Conservation (phyloP, 2,113 vertebrate species). For the Anthoscopus minutus region DNA sequence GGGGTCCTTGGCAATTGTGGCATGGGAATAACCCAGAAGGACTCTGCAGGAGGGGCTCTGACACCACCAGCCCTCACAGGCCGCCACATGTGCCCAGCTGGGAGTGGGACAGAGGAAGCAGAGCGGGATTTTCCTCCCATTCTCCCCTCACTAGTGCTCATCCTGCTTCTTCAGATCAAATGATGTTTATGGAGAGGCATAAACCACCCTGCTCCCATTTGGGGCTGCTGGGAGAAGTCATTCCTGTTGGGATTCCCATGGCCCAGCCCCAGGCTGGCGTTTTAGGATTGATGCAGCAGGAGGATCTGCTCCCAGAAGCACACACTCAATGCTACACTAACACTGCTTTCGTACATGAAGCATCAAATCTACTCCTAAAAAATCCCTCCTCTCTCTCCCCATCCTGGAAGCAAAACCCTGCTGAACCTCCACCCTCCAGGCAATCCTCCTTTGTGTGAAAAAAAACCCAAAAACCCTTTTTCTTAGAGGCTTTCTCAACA, state of each 20-base stretch:
- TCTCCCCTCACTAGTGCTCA: not conserved
- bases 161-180: not conserved
- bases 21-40: not conserved
- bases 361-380: not conserved
- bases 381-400: not conserved
- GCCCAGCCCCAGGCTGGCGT: not conserved
- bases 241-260: not conserved
- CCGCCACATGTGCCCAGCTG: accelerated
- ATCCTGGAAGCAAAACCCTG: not conserved
- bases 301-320: not conserved
- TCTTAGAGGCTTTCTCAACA: not conserved
- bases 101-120: not conserved
- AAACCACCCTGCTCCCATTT: not conserved
- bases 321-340: not conserved
- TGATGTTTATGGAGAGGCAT: not conserved
- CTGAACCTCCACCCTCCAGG: accelerated
- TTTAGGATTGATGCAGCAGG: not conserved
- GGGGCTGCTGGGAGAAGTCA: not conserved
- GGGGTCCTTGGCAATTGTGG: accelerated
- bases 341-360: not conserved
- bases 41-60: not conserved
- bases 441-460: not conserved
- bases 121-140: not conserved
- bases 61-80: accelerated
- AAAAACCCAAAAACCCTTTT: not conserved